Percentiles rank a stretch among this genome's conserved stretches.
These are phyloP conservation scores for Hystrix cristata DNA, from an alignment of 2,113 vertebrate species.

Conservation along the genomic window DNA sequence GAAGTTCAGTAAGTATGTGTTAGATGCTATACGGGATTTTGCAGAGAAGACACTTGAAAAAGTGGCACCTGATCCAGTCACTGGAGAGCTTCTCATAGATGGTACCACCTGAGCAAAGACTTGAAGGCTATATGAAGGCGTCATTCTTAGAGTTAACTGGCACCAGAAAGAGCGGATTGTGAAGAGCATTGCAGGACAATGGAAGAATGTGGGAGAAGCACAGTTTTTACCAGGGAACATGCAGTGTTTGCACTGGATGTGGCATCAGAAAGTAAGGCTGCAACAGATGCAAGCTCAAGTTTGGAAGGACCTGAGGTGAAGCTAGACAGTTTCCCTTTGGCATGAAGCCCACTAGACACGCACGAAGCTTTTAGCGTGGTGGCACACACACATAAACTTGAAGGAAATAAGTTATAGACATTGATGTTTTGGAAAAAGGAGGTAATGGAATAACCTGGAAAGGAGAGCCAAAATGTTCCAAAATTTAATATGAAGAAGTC, in stretches of 20 bases:
- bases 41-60: background rate
- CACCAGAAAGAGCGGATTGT: background rate
- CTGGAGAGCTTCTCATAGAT: background rate
- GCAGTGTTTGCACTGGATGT: background rate
- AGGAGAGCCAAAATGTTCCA: background rate
- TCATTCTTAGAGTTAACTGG: background rate
- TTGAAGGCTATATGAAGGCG: background rate
- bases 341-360: background rate
- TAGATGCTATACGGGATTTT: background rate
- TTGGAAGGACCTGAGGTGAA: background rate
- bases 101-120: background rate
- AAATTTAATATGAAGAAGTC: background rate
- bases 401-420: background rate
- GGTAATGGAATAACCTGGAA: background rate
- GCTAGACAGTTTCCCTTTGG: background rate
- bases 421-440: background rate
- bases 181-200: background rate
- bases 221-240: background rate
- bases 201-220: background rate
- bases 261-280: background rate
- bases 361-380: background rate
- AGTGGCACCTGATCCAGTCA: background rate
- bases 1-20: background rate
- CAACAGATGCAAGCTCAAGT: background rate
- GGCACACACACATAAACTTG: background rate